phyloP scores from a whole-genome alignment of 2,797 vertebrate genomes.

The Sylvia borin region DNA sequence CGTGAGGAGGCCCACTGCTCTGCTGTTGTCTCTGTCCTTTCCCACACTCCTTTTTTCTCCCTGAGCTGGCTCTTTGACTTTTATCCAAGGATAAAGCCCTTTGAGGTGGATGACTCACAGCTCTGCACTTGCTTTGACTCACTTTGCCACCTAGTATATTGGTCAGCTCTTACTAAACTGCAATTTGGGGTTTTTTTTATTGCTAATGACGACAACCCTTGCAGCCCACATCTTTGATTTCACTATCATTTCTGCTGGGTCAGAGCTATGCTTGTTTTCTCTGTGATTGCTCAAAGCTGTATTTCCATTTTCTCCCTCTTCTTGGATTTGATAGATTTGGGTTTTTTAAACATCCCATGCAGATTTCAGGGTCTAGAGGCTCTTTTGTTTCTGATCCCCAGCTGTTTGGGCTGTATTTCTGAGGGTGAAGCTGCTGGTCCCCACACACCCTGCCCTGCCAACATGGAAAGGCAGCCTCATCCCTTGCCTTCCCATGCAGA shows the following conservation, averaged over 20 bases:
- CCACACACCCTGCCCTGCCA: not conserved
- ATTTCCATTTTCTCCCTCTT: not conserved
- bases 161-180: slow-evolving; percentile 31
- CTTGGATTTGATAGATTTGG: not conserved
- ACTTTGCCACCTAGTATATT: not conserved
- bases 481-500: not conserved
- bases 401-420: not conserved
- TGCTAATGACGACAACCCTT: not conserved
- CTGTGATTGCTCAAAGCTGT: not conserved
- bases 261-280: not conserved
- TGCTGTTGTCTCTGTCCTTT: not conserved
- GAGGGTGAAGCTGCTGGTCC: not conserved
- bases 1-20: not conserved
- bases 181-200: not conserved
- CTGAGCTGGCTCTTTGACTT: slow-evolving; percentile 14
- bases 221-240: not conserved
- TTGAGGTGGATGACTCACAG: slow-evolving; percentile 40
- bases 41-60: not conserved
- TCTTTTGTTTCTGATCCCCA: not conserved
- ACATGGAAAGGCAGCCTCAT: not conserved
- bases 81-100: slow-evolving; percentile 38
- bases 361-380: not conserved
- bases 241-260: not conserved
- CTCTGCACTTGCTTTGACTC: slow-evolving; percentile 44
- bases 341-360: not conserved